Evolutionary conservation across 2,797 vertebrate genomes (phyloP), one percentile per base, ranked within the genome.

Genomic region (Tapirus indicus): DNA sequence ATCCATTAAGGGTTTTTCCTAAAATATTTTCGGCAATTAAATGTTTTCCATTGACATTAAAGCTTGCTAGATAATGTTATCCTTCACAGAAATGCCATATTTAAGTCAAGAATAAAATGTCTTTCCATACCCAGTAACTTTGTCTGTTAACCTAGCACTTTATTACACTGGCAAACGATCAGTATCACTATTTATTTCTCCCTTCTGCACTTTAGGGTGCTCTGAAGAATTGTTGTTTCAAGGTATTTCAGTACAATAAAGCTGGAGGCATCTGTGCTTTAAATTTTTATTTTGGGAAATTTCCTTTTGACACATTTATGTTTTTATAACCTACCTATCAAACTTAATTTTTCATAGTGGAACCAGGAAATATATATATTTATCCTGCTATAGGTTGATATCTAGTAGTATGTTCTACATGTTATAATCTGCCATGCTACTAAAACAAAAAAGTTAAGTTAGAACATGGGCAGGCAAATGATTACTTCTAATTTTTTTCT

Each of bases 231-330:
- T 56, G 6, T 2, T 90, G 47, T 23, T 93, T 69, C 12, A n/a
- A 74, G 29, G 1, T 84, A 88, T 23, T 83, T 95, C 60, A 38
- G 27, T 74, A 11, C 44, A 20, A 78, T 20, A 93, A 79, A 47
- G 13, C 25, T 56, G 62, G 29, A 21, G 27, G 44, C 32, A 38
- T 1, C 54, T 49, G 13, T 58, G 6, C 29, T 95, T 90, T 47
- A 80, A 74, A 44, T 23, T 94, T 94, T 79, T 25, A 95, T 87
- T 92, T 20, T 56, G 20, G 23, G 25, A 86, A 75, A 60, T 95
- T 60, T 88, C 17, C 71, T 56, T 93, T 88, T 60, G 32, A 88
- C 20, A 38, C 38, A 69, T 69, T 89, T 47, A 62, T 75, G 25
- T 13, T 32, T 41, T 47, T 54, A 80, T 60, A 97, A 85, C 18